These are phyloP conservation scores for Lerista edwardsae DNA, from an alignment of 2,797 vertebrate genomes.

Conservation along the genomic window DNA sequence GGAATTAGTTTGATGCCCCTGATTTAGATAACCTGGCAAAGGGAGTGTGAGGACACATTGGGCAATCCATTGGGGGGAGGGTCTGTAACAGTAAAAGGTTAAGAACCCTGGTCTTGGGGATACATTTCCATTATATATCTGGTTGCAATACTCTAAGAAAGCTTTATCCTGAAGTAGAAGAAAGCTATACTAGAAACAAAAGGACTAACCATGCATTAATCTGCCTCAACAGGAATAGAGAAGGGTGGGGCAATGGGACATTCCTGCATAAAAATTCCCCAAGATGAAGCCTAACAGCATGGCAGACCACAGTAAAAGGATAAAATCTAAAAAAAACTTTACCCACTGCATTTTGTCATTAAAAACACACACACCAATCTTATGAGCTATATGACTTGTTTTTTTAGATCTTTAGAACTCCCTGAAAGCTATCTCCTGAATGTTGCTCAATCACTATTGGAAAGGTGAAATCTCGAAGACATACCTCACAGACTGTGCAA, in stretches of 20 bases:
- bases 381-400: background rate
- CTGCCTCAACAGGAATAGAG: background rate
- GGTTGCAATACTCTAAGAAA: background rate
- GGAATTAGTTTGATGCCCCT: too few relatives aligned
- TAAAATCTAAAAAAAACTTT: background rate
- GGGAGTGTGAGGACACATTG: too few relatives aligned
- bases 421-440: background rate
- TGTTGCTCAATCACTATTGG: background rate
- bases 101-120: background rate
- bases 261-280: background rate
- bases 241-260: background rate
- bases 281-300: background rate
- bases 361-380: background rate
- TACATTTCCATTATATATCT: background rate
- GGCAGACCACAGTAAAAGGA: background rate
- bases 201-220: fast-evolving
- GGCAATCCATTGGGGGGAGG: too few relatives aligned
- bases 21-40: too few relatives aligned
- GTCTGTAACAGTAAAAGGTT: background rate
- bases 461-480: background rate
- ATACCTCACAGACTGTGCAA: slow-evolving; percentile 97
- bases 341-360: background rate
- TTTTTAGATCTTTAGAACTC: background rate
- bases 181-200: background rate
- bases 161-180: background rate